These are phyloP conservation scores for Onychostoma macrolepis DNA, from an alignment of 2,113 vertebrate species.

Conservation along the genomic window DNA sequence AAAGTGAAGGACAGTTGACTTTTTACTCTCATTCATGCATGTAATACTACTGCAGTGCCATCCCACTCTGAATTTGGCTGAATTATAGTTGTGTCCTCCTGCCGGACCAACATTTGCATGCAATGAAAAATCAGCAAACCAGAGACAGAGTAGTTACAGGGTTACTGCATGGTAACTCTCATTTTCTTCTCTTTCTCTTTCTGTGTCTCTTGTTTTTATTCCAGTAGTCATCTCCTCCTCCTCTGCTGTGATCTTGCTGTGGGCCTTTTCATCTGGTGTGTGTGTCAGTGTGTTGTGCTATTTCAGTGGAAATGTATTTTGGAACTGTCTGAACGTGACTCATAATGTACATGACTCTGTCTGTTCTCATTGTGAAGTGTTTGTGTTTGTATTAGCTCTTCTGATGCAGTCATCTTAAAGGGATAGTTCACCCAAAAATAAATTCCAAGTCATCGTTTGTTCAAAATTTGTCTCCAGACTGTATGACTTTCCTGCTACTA, in stretches of 20 bases:
- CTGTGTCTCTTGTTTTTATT: constrained; percentile 67
- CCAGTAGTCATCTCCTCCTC: constrained; percentile 74
- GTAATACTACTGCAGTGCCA: constrained; percentile 66
- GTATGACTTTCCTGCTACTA: not conserved
- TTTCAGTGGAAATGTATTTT: constrained; percentile 78
- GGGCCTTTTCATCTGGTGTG: constrained; percentile 53
- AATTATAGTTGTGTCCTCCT: not conserved
- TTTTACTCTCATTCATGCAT: constrained; percentile 56
- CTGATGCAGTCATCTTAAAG: constrained; percentile 48
- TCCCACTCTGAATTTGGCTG: constrained; percentile 4
- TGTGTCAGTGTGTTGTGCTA: constrained; percentile 54
- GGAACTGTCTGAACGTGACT: constrained; percentile 76
- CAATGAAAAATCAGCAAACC: constrained; percentile 57
- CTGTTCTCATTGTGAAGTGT: constrained; percentile 48
- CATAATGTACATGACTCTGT: constrained; percentile 68
- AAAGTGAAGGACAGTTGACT: constrained; percentile 22
- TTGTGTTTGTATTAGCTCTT: constrained; percentile 49
- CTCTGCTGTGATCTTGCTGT: constrained; percentile 58
- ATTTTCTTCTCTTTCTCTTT: constrained; percentile 8
- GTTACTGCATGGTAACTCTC: constrained; percentile 5
- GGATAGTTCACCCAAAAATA: not conserved
- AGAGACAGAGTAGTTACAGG: constrained; percentile 30
- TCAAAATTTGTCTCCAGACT: not conserved
- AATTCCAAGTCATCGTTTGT: not conserved
- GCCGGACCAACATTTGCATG: constrained; percentile 52